phyloP scores from a whole-genome alignment of 2,113 vertebrate genomes.

The Catagonus wagneri region DNA sequence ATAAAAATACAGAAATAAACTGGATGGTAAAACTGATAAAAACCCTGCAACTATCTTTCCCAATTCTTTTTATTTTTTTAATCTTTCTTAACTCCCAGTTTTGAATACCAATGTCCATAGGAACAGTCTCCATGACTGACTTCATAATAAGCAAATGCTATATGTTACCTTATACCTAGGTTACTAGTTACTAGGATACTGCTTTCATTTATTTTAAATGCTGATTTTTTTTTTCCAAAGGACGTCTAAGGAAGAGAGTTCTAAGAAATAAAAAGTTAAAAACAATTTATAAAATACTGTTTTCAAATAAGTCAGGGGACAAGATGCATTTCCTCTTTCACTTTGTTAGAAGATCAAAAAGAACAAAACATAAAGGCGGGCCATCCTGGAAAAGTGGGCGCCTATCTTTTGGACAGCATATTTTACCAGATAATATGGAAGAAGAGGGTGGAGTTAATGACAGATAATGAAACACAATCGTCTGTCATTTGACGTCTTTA shows the following conservation, averaged over 20 bases:
- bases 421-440: slow-evolving; percentile 44
- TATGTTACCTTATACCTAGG: not conserved
- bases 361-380: not conserved
- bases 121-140: not conserved
- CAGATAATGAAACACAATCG: slow-evolving; percentile 19
- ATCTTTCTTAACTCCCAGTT: slow-evolving; percentile 2
- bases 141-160: slow-evolving; percentile 19
- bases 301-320: not conserved
- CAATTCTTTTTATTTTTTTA: not conserved
- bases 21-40: not conserved
- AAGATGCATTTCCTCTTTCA: not conserved
- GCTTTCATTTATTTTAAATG: not conserved
- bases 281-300: not conserved
- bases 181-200: not conserved
- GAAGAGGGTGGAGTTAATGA: not conserved
- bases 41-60: not conserved
- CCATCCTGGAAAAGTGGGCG: not conserved
- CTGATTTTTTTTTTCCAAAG: not conserved
- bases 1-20: not conserved
- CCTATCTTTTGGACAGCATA: not conserved
- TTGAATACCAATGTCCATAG: not conserved
- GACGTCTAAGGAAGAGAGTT: not conserved
- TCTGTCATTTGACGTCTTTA: not conserved
- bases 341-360: not conserved
- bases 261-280: not conserved